Evolutionary conservation across 35 echinoderm and acorn worm genomes (phyloP), one percentile per base, ranked within the genome.

Genomic region (Holothuria glaberrima): DNA sequence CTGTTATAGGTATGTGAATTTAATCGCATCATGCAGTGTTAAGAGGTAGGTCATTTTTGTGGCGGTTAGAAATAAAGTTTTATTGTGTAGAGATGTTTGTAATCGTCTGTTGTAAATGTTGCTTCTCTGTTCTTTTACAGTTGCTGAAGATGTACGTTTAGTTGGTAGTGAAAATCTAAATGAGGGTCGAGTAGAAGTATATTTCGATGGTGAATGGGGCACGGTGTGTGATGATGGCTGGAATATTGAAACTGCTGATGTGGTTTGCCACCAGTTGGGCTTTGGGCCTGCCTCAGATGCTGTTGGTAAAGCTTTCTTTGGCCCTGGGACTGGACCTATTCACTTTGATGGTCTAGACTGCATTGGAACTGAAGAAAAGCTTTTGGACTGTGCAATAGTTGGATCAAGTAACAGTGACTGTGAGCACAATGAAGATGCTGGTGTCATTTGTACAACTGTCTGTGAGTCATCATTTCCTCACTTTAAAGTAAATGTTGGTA

Each of bases 161-260:
- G 80, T 61, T 1, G 80, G 57, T 38, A 56, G 80, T 61, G 54
- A 30, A 35, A 31, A 21, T 1, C n/a, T n/a, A 26, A 64, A 28
- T 6, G 80, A 84, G 30, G 80, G 80, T 4, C 80, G 80, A 24
- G 52, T 84, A 20, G 80, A 84, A 29, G 32, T 84, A 12, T 84
- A 84, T 33, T 32, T 31, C 10, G 31, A 52, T 41, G 80, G 80
- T 19, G 54, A 26, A 4, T 84, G 80, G 80, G 80, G 80, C 25
- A 84, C 80, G 13, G 80, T 84, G 29, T 84, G 80, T 61, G 80
- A 84, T 38, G 80, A 84, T 33, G 80, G 80, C 16, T 84, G 80
- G 80, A 24, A 31, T 13, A 61, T 64, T 21, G 46, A 31, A 31
- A 56, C 61, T 16, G 52, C 80, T 58, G 80, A 84, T 36, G 80